phyloP scores from a whole-genome alignment of 2,888 invertebrate genomes.

The Operophtera brumata region DNA sequence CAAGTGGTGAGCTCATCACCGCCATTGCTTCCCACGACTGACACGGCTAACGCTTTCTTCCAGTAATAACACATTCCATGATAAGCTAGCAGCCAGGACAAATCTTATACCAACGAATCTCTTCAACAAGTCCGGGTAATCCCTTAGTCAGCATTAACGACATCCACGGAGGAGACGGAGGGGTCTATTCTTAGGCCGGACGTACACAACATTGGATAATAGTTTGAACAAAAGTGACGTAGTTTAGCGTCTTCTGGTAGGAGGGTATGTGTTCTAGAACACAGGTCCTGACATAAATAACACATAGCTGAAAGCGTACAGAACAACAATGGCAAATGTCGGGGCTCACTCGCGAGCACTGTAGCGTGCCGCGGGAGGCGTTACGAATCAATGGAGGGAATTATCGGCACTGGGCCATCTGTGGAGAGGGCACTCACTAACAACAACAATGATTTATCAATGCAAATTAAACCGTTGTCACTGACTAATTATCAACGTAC shows the following conservation, averaged over 20 bases:
- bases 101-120: too few relatives aligned
- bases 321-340: slow-evolving; percentile 79
- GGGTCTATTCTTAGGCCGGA: too few relatives aligned
- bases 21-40: too few relatives aligned
- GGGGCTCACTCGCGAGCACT: slow-evolving; percentile 77
- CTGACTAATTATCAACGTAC: too few relatives aligned
- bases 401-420: slow-evolving; percentile 65
- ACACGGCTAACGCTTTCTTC: too few relatives aligned
- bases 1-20: too few relatives aligned
- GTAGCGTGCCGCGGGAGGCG: slow-evolving; percentile 80
- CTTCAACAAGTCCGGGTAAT: too few relatives aligned
- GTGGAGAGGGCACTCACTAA: slow-evolving; percentile 46
- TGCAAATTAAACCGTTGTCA: too few relatives aligned
- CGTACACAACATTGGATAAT: too few relatives aligned
- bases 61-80: too few relatives aligned
- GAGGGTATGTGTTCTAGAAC: slow-evolving; percentile 26
- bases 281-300: slow-evolving; percentile 62
- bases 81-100: too few relatives aligned
- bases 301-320: slow-evolving; percentile 51
- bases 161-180: not conserved
- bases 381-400: slow-evolving; percentile 82
- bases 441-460: not conserved
- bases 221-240: not conserved
- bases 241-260: not conserved
- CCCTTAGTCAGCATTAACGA: too few relatives aligned